Base-by-base conservation (phyloP, 2,888 invertebrate species). In the Panzeria rudis region DNA sequence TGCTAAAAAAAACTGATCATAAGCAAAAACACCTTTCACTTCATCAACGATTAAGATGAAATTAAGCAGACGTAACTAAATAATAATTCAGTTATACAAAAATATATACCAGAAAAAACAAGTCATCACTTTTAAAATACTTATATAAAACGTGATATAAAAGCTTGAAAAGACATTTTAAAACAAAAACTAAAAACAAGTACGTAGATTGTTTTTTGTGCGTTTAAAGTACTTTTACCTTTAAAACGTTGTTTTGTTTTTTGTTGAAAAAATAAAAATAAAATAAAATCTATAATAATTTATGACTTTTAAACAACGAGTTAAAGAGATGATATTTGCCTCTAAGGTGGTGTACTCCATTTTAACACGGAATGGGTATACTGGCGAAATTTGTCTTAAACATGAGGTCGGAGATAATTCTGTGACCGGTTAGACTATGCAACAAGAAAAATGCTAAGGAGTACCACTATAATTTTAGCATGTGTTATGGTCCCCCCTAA, bases 11-110 rank as follows among this genome's bases (percentile, higher is more conserved):
- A 76, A 66, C 6, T 66, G n/a, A 23, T 5, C 56, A 29, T 13
- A 41, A 35, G 13, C 20, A 13, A 66, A 77, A 44, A 52, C 71
- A 66, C 82, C 82, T 83, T 83, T 83, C 82, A 83, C 82, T 83
- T 77, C 41, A 72, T 17, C n/a, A 17, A 13, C 62, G 38, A 29
- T 59, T 56, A 66, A 76, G 41, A 56, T 20, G n/a, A 66, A 35
- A 54, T 76, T 56, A 76, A 76, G 56, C 17, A 76, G 66, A 76
- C 56, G 66, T 76, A 59, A 72, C 72, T 20, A 17, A 72, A 47
- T 41, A 41, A 62, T 15, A 47, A 17, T 66, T 59, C 44, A 41
- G 8, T 35, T 72, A 38, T n/a, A 7, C 0, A 20, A 17, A 20
- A 50, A 20, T 9, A 56, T 23, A 38, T 20, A 38, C 23, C 32